phyloP scores from a whole-genome alignment of 2,113 vertebrate species.

The Hippopotamus amphibius region DNA sequence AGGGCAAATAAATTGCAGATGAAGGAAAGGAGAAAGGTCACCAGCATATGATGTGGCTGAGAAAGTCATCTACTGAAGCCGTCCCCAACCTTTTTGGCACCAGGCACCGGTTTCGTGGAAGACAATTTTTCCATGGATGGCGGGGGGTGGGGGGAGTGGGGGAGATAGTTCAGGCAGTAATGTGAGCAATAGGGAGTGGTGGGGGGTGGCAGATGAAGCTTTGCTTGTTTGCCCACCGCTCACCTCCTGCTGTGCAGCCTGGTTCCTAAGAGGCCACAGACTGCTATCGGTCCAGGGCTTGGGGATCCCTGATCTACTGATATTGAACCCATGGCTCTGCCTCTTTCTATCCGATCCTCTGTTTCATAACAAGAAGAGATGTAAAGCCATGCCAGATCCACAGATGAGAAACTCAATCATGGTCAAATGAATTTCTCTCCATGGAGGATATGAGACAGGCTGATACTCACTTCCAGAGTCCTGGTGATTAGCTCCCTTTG shows the following conservation, averaged over 20 bases:
- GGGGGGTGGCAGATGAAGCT: no score
- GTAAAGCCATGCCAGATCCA: neutral
- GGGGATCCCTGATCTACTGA: neutral
- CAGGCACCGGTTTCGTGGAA: no score
- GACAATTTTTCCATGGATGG: no score
- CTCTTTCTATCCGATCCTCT: neutral
- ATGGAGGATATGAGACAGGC: neutral
- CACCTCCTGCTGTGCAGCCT: no score
- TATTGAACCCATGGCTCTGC: neutral
- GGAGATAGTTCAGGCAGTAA: no score
- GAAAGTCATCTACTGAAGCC: neutral
- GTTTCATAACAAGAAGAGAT: neutral
- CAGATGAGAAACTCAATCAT: neutral
- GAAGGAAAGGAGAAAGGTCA: neutral
- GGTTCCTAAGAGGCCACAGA: no score
- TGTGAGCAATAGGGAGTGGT: no score
- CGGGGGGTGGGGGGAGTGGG: no score
- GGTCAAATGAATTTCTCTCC: neutral
- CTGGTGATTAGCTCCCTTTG: neutral
- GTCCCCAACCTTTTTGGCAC: no score
- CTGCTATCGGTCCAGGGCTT: no score
- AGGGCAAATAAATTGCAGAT: neutral
- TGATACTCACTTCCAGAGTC: neutral
- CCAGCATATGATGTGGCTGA: accelerated
- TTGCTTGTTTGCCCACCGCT: no score